Conservation (phyloP, 1,140 invertebrate genomes). For the Aphelenchoides fujianensis region DNA sequence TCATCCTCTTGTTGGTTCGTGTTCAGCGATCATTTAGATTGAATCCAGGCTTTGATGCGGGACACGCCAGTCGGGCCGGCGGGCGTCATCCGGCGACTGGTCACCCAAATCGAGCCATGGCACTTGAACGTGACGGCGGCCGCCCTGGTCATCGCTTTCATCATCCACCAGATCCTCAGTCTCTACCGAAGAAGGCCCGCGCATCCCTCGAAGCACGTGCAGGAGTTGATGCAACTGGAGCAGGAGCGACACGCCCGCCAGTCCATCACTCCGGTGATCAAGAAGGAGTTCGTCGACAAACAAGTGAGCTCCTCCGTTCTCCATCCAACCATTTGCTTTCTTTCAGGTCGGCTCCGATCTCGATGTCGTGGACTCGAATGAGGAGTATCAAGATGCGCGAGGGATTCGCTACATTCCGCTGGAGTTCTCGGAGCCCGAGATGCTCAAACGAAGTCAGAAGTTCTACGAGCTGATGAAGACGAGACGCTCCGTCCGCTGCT, state of each 20-base stretch:
- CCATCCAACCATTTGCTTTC: neutral
- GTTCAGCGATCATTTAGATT: too few species aligned
- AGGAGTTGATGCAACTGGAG: conserved; percentile 2
- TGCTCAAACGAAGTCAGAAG: conserved; percentile 44
- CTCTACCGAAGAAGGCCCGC: conserved; percentile 12
- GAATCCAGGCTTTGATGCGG: neutral
- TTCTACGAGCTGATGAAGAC: conserved; percentile 48
- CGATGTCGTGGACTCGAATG: conserved; percentile 44
- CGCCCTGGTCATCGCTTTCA: conserved; percentile 7
- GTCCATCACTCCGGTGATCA: conserved; percentile 6
- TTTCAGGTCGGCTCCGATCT: conserved; percentile 45
- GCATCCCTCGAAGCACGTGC: conserved; percentile 4
- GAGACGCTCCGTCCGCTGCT: conserved; percentile 46
- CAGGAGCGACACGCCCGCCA: conserved; percentile 1
- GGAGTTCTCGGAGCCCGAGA: conserved; percentile 41
- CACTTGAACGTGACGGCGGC: conserved; percentile 22
- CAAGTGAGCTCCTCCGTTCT: too few species aligned
- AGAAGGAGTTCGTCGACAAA: conserved; percentile 31
- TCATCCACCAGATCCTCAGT: conserved; percentile 16
- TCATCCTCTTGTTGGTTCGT: too few species aligned
- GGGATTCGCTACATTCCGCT: conserved; percentile 43
- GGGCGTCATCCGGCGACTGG: conserved; percentile 7
- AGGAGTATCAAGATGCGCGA: conserved; percentile 31
- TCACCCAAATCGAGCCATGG: conserved; percentile 19
- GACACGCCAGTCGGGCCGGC: neutral